A percentile compares a stretch with the other conserved stretches of the same genome.
Evolutionary conservation across 2,113 vertebrate species (phyloP).

Genomic region (Dromiciops gliroides): DNA sequence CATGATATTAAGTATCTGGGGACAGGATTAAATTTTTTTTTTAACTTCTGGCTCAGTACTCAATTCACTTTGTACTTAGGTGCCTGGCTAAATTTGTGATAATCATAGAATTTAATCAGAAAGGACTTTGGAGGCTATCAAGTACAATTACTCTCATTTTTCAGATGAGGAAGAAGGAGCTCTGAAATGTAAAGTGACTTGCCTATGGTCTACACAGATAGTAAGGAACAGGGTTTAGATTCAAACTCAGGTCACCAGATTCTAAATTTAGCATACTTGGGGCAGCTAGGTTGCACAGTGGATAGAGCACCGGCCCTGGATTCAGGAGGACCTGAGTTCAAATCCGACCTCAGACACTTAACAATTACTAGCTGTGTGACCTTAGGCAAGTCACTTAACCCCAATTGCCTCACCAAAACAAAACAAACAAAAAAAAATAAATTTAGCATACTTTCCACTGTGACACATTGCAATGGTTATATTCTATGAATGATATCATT

Average conservation of each 20-base stretch:
- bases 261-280: background rate
- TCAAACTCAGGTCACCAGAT: background rate
- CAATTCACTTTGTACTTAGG: background rate
- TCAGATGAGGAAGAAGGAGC: background rate
- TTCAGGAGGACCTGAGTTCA: too few species aligned
- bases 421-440: too few species aligned
- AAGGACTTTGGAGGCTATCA: background rate
- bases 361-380: too few species aligned
- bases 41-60: background rate
- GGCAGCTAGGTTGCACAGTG: too few species aligned
- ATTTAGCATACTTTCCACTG: background rate
- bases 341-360: too few species aligned
- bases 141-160: background rate
- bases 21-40: background rate
- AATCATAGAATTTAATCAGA: background rate
- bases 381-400: too few species aligned
- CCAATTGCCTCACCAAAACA: too few species aligned
- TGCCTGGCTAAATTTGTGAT: background rate
- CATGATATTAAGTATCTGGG: background rate
- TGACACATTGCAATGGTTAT: background rate
- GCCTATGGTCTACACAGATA: background rate
- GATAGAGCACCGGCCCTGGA: too few species aligned
- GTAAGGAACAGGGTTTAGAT: accelerated
- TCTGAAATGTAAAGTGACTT: background rate
- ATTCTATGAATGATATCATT: background rate